Percentiles rank a stretch among this genome's conserved stretches.
Evolutionary conservation across 2,888 invertebrate genomes (phyloP).

Genomic region (Bugulina stolonifera): DNA sequence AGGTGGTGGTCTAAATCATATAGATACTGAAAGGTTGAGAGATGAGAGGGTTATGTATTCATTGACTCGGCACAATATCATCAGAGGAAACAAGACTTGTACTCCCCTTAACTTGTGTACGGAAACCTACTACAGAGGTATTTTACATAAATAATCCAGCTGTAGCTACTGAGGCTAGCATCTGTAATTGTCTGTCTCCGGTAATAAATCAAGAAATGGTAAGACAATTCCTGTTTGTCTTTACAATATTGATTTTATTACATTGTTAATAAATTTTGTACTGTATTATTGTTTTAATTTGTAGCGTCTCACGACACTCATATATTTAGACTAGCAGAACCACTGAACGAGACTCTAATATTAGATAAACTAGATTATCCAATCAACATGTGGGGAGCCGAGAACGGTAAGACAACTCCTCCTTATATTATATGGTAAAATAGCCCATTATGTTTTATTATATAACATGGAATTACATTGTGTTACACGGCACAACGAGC

Average conservation of each 20-base stretch:
- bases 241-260: background rate
- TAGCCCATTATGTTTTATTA: too few relatives aligned
- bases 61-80: background rate
- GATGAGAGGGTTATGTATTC: background rate
- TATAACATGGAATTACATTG: too few relatives aligned
- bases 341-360: conserved; percentile 10
- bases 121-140: background rate
- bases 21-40: background rate
- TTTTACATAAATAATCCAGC: too few relatives aligned
- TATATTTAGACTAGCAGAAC: background rate
- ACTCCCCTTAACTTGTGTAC: background rate
- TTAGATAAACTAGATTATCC: conserved; percentile 11
- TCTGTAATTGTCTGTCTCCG: background rate
- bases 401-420: conserved; percentile 3
- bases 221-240: too few relatives aligned
- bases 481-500: too few relatives aligned
- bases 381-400: conserved; percentile 11
- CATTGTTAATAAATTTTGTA: too few relatives aligned
- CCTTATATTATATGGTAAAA: too few relatives aligned
- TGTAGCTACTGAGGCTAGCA: too few relatives aligned
- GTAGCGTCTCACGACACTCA: conserved; percentile 5
- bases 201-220: too few relatives aligned
- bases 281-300: background rate
- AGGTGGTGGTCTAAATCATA: background rate
- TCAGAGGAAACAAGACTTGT: background rate